These are phyloP conservation scores for Stramonita haemastoma DNA, from an alignment of 2,888 invertebrate genomes.

Conservation along the genomic window DNA sequence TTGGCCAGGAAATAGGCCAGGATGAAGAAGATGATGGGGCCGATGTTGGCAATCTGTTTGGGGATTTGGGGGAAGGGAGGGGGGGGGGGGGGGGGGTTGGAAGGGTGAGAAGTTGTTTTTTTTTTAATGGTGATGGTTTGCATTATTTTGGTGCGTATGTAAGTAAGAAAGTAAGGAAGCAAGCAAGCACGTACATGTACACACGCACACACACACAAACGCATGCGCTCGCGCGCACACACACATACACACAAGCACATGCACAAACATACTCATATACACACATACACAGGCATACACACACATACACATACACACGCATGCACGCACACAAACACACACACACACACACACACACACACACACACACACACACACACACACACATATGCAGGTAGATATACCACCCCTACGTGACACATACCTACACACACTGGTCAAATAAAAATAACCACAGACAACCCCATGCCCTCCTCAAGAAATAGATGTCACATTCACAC, in stretches of 20 bases:
- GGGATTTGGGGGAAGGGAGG: slow-evolving; percentile 75
- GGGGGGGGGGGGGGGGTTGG: background rate
- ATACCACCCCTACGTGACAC: background rate
- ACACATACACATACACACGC: background rate
- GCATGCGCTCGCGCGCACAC: background rate
- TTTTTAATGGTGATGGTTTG: background rate
- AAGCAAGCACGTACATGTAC: background rate
- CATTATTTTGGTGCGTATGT: too few relatives aligned
- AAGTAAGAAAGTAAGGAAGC: background rate
- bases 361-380: background rate
- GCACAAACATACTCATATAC: background rate
- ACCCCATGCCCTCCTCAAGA: too few relatives aligned
- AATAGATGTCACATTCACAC: too few relatives aligned
- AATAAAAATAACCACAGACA: too few relatives aligned
- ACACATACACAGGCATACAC: background rate
- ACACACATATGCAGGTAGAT: slow-evolving; percentile 2
- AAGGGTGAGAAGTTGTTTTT: background rate
- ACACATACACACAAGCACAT: background rate
- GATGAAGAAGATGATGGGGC: slow-evolving; percentile 85
- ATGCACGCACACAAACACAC: background rate
- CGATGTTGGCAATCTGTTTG: slow-evolving; percentile 86
- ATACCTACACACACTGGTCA: too few relatives aligned
- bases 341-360: background rate
- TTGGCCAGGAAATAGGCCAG: slow-evolving; percentile 49
- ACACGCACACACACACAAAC: background rate